A percentile compares a stretch with the other conserved stretches of the same genome.
These are phyloP conservation scores for Cephus nigrinus DNA, from an alignment of 2,888 invertebrate genomes.

Conservation along the genomic window DNA sequence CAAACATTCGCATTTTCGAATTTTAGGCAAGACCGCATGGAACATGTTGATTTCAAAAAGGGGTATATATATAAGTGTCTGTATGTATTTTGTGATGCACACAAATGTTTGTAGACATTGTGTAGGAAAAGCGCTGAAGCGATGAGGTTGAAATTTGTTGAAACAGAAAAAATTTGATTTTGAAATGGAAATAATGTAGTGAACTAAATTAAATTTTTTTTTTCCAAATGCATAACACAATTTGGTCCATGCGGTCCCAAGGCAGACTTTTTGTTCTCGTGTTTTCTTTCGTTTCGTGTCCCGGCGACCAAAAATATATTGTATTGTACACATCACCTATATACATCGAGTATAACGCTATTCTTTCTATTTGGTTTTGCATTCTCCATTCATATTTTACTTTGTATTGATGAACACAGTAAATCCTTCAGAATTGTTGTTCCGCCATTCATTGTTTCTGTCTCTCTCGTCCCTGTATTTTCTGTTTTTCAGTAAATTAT, in stretches of 20 bases:
- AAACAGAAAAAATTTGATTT: background rate
- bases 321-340: background rate
- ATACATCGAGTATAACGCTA: background rate
- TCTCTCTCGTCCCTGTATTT: background rate
- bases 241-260: background rate
- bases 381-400: background rate
- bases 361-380: background rate
- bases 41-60: background rate
- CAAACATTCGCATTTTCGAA: background rate
- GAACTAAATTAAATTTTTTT: background rate
- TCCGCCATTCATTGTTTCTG: background rate
- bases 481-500: background rate
- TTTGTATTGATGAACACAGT: background rate
- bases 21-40: background rate
- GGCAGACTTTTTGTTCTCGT: background rate
- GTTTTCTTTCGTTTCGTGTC: background rate
- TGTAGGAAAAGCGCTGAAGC: too few species aligned
- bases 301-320: background rate
- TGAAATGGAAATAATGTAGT: background rate
- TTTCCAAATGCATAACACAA: background rate
- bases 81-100: background rate
- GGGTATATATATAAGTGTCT: background rate
- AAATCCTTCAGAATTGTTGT: background rate
- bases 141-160: too few species aligned
- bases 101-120: background rate